Percentiles rank a stretch among this genome's conserved stretches.
These are phyloP conservation scores for Drosophila punjabiensis DNA, from an alignment of 1,140 invertebrate species.

Conservation along the genomic window DNA sequence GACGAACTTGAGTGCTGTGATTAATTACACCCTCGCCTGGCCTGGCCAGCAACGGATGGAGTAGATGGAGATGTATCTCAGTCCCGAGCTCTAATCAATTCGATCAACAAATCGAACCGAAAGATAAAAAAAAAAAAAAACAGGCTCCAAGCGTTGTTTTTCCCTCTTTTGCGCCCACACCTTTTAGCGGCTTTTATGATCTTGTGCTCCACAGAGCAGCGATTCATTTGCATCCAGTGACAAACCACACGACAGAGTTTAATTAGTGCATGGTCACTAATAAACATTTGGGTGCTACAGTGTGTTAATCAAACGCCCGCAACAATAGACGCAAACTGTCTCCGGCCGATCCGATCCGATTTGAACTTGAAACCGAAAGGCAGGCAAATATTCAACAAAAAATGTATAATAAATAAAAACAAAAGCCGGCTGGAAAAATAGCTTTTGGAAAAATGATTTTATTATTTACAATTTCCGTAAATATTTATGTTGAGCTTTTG, in stretches of 20 bases:
- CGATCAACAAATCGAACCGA: slow-evolving; percentile 68
- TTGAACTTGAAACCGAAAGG: slow-evolving; percentile 61
- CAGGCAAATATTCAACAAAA: not conserved
- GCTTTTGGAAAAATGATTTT: not conserved
- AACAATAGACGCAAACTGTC: slow-evolving; percentile 65
- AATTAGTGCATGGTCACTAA: slow-evolving; percentile 84
- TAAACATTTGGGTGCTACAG: slow-evolving; percentile 61
- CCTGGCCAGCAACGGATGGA: slow-evolving; percentile 31
- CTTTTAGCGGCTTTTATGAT: slow-evolving; percentile 83
- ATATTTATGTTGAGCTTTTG: slow-evolving; percentile 8
- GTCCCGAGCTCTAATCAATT: slow-evolving; percentile 70
- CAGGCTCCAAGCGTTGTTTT: slow-evolving; percentile 45
- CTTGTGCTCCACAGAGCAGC: slow-evolving; percentile 76
- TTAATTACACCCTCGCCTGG: slow-evolving; percentile 68
- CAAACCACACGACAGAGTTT: slow-evolving; percentile 68
- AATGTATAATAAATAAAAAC: slow-evolving; percentile 18
- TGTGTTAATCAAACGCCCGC: slow-evolving; percentile 81
- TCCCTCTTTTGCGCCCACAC: slow-evolving; percentile 73
- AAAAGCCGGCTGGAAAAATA: slow-evolving; percentile 56
- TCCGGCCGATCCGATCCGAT: slow-evolving; percentile 39
- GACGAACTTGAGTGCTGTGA: slow-evolving; percentile 49
- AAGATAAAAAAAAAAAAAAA: slow-evolving; percentile 33
- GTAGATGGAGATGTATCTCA: slow-evolving; percentile 33
- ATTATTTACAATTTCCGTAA: slow-evolving; percentile 11
- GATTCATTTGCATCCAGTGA: slow-evolving; percentile 66